These are phyloP conservation scores for Epirrhoe alternata DNA, from an alignment of 2,888 invertebrate genomes.

Conservation along the genomic window DNA sequence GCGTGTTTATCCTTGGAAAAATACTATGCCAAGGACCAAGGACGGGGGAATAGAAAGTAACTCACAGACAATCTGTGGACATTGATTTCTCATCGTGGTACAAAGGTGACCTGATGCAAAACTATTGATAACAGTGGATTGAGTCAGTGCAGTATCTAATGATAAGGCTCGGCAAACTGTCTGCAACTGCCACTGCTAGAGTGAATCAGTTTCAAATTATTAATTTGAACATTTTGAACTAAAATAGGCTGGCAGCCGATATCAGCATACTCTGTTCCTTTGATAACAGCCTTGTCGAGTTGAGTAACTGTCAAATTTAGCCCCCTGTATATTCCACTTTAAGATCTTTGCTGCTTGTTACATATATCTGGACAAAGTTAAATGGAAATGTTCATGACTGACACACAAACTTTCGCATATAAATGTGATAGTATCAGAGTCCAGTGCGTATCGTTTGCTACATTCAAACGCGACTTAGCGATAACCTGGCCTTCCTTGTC, in stretches of 20 bases:
- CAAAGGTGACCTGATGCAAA: background rate
- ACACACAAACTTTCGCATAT: background rate
- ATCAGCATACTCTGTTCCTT: too few species aligned
- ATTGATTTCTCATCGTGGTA: background rate
- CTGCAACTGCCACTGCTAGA: background rate
- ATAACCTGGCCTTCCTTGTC: constrained; percentile 38
- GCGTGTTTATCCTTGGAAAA: too few species aligned
- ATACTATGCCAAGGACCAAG: too few species aligned
- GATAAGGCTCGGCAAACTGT: background rate
- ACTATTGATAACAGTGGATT: background rate
- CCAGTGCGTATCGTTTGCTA: constrained; percentile 9
- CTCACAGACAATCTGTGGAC: background rate
- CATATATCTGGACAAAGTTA: too few species aligned
- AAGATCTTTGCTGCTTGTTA: too few species aligned
- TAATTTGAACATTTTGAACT: too few species aligned
- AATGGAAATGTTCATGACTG: too few species aligned
- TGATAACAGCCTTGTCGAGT: too few species aligned
- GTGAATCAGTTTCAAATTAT: background rate
- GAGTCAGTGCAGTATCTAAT: background rate
- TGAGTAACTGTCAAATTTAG: too few species aligned
- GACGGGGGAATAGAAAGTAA: constrained; percentile 2
- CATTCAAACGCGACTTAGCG: constrained; percentile 10
- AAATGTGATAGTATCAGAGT: background rate
- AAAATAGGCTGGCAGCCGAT: too few species aligned
- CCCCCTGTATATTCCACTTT: too few species aligned